Conservation (phyloP, 2,888 invertebrate genomes). For the Malachius bipustulatus region DNA sequence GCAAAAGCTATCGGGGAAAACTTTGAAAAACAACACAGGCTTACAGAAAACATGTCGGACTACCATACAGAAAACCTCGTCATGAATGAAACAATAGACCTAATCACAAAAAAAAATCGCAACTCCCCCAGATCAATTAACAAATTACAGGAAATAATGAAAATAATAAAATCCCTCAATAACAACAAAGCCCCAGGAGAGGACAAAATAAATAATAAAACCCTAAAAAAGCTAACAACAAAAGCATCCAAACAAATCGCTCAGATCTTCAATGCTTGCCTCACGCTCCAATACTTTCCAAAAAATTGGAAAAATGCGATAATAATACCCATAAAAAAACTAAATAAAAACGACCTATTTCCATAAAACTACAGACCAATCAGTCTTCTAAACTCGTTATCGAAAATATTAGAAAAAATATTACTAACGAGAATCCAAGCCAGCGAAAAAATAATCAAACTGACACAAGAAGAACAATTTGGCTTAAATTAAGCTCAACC, state of each 20-base stretch:
- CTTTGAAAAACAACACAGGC: no score
- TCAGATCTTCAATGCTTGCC: conserved; percentile 6
- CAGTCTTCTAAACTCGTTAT: neutral
- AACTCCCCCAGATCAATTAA: no score
- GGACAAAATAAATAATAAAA: conserved; percentile 7
- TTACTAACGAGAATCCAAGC: neutral
- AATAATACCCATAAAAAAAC: neutral
- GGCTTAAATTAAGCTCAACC: neutral
- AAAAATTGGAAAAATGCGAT: conserved; percentile 1
- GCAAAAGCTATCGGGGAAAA: no score
- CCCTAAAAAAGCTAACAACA: conserved; percentile 5
- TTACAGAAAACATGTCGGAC: no score
- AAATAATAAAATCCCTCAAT: conserved; percentile 4
- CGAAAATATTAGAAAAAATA: neutral
- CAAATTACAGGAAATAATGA: conserved; percentile 5
- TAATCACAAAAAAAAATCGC: no score
- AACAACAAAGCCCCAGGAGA: conserved; percentile 9
- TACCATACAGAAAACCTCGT: no score
- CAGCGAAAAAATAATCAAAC: neutral
- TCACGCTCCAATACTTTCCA: neutral
- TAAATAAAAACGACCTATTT: neutral
- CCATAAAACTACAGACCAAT: conserved; percentile 4
- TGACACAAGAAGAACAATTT: neutral
- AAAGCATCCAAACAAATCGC: conserved; percentile 1
- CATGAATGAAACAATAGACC: no score